Percentiles rank a stretch among this genome's conserved stretches.
These are phyloP conservation scores for Anas acuta DNA, from an alignment of 2,797 vertebrate genomes.

Conservation along the genomic window DNA sequence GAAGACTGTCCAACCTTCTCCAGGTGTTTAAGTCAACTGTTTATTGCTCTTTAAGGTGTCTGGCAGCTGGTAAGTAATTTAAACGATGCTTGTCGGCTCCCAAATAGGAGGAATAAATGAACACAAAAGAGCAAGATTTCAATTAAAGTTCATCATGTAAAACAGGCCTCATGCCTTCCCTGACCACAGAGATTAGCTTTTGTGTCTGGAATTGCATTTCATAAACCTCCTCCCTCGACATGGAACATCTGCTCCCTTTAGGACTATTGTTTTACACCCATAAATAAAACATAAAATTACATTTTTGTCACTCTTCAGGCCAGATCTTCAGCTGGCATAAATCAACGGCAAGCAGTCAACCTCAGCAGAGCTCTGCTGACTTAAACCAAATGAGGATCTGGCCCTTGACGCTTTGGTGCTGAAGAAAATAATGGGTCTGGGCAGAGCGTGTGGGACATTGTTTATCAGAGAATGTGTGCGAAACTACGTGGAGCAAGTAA, in stretches of 20 bases:
- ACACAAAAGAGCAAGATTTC: conserved; percentile 71
- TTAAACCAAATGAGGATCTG: conserved; percentile 65
- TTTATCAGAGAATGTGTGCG: conserved; percentile 75
- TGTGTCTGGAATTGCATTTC: conserved; percentile 73
- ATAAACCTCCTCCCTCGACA: conserved; percentile 66
- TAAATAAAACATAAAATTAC: conserved; percentile 82
- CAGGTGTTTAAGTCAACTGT: conserved; percentile 16
- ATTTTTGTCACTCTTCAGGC: conserved; percentile 78
- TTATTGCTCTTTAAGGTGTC: conserved; percentile 31
- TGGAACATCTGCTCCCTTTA: conserved; percentile 72
- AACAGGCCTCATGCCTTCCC: conserved; percentile 70
- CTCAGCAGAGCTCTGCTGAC: conserved; percentile 61
- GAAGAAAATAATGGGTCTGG: conserved; percentile 76
- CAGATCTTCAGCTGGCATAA: conserved; percentile 71
- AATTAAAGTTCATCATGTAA: conserved; percentile 75
- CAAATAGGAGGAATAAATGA: conserved; percentile 66
- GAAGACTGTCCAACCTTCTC: conserved; percentile 16
- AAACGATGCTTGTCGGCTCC: conserved; percentile 40
- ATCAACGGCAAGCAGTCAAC: conserved; percentile 66
- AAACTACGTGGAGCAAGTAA: conserved; percentile 69
- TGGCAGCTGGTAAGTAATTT: conserved; percentile 47
- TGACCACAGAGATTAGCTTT: conserved; percentile 76
- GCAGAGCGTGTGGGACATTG: conserved; percentile 75
- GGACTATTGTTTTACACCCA: conserved; percentile 77
- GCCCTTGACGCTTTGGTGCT: conserved; percentile 66